Evolutionary conservation across 2,888 invertebrate species (phyloP).

Genomic region (Agrenia bidenticulata): DNA sequence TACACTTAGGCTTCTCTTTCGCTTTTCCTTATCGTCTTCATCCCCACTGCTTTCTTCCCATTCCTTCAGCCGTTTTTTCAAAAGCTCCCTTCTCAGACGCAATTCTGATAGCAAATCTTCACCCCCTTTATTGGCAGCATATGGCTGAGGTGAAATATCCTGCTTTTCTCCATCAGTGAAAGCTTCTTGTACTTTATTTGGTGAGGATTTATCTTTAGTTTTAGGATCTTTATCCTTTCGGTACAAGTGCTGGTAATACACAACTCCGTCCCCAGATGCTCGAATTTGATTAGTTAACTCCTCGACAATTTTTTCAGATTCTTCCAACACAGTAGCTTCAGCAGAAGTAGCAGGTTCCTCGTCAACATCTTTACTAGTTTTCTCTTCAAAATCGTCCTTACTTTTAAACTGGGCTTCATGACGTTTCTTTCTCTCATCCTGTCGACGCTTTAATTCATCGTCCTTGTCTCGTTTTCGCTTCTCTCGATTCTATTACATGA

Average conservation of each 20-base stretch:
- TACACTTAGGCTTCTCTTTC: not conserved
- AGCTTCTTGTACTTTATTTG: not conserved
- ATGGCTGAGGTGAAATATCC: not conserved
- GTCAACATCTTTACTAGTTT: slow-evolving; percentile 24
- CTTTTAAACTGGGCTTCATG: slow-evolving; percentile 58
- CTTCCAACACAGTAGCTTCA: no score
- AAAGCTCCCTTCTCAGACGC: slow-evolving; percentile 42
- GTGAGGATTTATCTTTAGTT: not conserved
- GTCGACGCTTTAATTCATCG: slow-evolving; percentile 62
- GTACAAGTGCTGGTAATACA: slow-evolving; percentile 51
- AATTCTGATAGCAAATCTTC: slow-evolving; percentile 46
- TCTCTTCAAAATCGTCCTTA: slow-evolving; percentile 7
- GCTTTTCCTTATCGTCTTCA: slow-evolving; percentile 26
- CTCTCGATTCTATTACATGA: slow-evolving; percentile 44
- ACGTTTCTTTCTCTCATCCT: slow-evolving; percentile 61
- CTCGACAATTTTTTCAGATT: slow-evolving; percentile 27
- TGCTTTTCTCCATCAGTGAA: slow-evolving; percentile 12
- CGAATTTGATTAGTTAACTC: slow-evolving; percentile 42
- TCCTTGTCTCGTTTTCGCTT: slow-evolving; percentile 62
- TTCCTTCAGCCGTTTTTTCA: slow-evolving; percentile 47
- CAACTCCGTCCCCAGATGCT: slow-evolving; percentile 44
- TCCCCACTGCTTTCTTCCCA: slow-evolving; percentile 49
- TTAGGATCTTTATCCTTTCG: not conserved
- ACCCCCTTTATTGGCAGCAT: not conserved
- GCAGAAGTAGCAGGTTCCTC: slow-evolving; percentile 6